Percentiles rank a stretch among this genome's conserved stretches.
Conservation (phyloP, 2,888 invertebrate species). For the Megastigmus dorsalis region DNA sequence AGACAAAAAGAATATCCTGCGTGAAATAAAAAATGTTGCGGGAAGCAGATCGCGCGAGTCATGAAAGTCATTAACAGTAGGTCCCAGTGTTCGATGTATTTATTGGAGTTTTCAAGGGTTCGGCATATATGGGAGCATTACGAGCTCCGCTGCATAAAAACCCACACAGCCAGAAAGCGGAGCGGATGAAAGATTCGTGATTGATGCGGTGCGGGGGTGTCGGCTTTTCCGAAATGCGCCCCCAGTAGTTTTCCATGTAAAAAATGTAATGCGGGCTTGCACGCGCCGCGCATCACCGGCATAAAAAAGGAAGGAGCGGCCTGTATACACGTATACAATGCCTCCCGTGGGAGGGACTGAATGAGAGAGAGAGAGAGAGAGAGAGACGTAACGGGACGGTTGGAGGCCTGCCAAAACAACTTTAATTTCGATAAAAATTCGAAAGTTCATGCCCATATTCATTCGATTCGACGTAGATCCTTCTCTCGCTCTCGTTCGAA, state of each 20-base stretch:
- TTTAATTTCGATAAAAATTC: conserved; percentile 50
- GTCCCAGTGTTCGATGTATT: no score
- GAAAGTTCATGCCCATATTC: conserved; percentile 17
- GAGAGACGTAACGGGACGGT: background rate
- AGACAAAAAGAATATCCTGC: no score
- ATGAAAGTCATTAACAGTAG: background rate
- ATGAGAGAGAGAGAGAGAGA: background rate
- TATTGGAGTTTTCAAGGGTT: no score
- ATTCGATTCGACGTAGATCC: background rate
- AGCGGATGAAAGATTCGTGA: conserved; percentile 34
- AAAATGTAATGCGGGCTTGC: conserved; percentile 19
- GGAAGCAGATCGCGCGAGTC: background rate
- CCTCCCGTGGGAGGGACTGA: background rate
- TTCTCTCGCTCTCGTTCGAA: background rate
- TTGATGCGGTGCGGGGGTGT: background rate
- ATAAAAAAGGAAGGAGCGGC: background rate
- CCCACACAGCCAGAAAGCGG: no score
- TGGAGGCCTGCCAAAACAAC: conserved; percentile 31
- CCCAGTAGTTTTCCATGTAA: no score
- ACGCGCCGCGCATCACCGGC: background rate
- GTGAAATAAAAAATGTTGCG: no score
- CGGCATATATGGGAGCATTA: no score
- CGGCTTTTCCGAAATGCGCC: conserved; percentile 11
- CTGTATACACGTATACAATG: no score
- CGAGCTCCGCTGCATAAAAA: no score